Conservation (phyloP, 2,888 invertebrate species). For the Tetranychus piercei region DNA sequence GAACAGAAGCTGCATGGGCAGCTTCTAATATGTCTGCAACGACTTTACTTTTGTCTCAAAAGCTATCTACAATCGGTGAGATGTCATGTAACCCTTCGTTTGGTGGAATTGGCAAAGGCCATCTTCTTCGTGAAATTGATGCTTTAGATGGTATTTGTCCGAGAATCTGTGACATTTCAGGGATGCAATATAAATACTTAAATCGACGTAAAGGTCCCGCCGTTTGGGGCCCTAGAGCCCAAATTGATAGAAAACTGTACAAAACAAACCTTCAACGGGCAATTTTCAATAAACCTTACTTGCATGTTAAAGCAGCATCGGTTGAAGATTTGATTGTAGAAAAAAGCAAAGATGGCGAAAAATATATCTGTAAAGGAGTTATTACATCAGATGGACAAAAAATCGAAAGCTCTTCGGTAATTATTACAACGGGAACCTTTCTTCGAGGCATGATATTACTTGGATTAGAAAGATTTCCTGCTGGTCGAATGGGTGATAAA, state of each 20-base stretch:
- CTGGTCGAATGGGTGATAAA: slow-evolving; percentile 60
- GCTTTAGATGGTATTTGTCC: slow-evolving; percentile 68
- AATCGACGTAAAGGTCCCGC: slow-evolving; percentile 66
- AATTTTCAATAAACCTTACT: slow-evolving; percentile 44
- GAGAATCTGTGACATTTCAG: slow-evolving; percentile 55
- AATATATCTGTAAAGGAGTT: slow-evolving; percentile 21
- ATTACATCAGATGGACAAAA: slow-evolving; percentile 35
- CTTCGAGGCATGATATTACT: slow-evolving; percentile 64
- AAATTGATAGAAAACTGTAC: slow-evolving; percentile 64
- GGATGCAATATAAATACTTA: slow-evolving; percentile 59
- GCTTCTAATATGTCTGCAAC: slow-evolving; percentile 60
- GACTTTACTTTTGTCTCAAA: slow-evolving; percentile 64
- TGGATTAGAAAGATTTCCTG: slow-evolving; percentile 51
- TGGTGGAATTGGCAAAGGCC: slow-evolving; percentile 78
- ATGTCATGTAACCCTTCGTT: slow-evolving; percentile 89
- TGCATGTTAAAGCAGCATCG: slow-evolving; percentile 48
- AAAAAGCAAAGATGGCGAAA: slow-evolving; percentile 28
- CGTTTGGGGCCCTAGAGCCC: slow-evolving; percentile 70
- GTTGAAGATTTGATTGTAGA: slow-evolving; percentile 58
- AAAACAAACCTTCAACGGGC: slow-evolving; percentile 54
- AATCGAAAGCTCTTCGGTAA: slow-evolving; percentile 45
- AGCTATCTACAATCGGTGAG: slow-evolving; percentile 61
- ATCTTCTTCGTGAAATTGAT: slow-evolving; percentile 66
- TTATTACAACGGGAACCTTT: slow-evolving; percentile 75
- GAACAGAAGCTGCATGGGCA: slow-evolving; percentile 65